Conservation (phyloP, 1,140 invertebrate genomes). For the Sinella curviseta region DNA sequence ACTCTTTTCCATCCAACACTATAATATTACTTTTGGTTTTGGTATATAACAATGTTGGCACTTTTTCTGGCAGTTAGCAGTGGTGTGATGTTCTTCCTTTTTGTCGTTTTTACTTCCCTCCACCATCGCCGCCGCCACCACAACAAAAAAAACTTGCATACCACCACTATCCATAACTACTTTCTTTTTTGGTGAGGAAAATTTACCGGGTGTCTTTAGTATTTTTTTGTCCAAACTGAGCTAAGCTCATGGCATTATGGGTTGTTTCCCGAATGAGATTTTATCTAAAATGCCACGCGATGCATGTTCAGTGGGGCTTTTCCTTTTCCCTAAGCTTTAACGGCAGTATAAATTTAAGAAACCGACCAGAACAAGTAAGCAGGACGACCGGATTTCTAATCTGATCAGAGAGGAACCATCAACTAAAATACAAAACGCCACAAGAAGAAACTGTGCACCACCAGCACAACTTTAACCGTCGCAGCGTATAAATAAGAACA, state of each 20-base stretch:
- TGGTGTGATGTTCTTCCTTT: not conserved
- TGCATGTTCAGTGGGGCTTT: not conserved
- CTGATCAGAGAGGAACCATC: conserved; percentile 1
- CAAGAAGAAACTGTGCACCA: not conserved
- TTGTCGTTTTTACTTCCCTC: not conserved
- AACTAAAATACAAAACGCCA: not conserved
- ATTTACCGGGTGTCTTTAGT: not conserved
- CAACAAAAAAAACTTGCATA: not conserved
- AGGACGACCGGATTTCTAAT: not conserved
- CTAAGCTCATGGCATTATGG: not conserved
- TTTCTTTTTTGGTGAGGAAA: not conserved
- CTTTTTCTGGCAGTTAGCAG: not conserved
- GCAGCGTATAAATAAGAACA: no score
- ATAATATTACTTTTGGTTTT: no score
- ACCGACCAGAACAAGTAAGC: not conserved
- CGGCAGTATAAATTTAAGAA: not conserved
- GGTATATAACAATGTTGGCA: not conserved
- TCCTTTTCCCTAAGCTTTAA: not conserved
- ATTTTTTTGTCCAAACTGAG: not conserved
- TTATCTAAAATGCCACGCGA: conserved; percentile 3
- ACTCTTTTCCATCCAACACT: not conserved
- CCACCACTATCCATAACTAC: not conserved
- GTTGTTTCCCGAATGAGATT: conserved; percentile 24
- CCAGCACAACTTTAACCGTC: no score
- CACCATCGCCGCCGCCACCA: not conserved